phyloP scores from a whole-genome alignment of 2,797 vertebrate species.

The Carapus acus region DNA sequence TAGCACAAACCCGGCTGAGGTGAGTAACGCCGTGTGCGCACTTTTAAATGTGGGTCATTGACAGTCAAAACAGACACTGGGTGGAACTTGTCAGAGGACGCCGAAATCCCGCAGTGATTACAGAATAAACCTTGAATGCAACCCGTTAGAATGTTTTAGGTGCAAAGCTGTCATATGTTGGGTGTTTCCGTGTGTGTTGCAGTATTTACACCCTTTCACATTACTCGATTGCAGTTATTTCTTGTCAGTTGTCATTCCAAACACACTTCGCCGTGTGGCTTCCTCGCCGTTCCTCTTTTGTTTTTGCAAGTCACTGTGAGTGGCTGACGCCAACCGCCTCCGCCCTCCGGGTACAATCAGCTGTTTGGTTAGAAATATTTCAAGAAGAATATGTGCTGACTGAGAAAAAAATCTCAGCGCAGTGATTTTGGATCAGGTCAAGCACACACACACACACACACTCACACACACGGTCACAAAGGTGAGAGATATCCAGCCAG shows the following conservation, averaged over 20 bases:
- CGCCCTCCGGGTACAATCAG: constrained; percentile 12
- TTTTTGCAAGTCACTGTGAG: constrained; percentile 60
- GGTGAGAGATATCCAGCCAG: too few species aligned
- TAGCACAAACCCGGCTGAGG: constrained; percentile 12
- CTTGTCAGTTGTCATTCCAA: too few species aligned
- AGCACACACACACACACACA: too few species aligned
- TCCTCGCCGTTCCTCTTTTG: constrained; percentile 25
- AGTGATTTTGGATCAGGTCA: too few species aligned
- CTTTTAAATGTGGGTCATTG: background rate
- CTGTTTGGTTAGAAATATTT: constrained; percentile 19
- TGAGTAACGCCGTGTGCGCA: constrained; percentile 14
- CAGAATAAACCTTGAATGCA: background rate
- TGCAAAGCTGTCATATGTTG: too few species aligned
- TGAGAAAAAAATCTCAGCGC: too few species aligned
- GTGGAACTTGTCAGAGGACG: background rate
- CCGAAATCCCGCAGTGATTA: background rate
- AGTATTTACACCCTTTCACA: too few species aligned
- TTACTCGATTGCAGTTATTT: too few species aligned
- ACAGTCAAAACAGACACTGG: background rate
- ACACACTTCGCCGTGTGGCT: background rate
- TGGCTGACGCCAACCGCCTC: constrained; percentile 25
- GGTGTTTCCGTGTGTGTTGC: too few species aligned
- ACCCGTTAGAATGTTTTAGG: too few species aligned
- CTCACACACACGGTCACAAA: too few species aligned
- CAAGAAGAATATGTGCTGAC: background rate